Conservation (phyloP, 2,113 vertebrate species). For the cat (Felis catus) region F.catus_Fca126_mat1.0 CM031413.1:25809001-25809500, state of each 20-base stretch:
- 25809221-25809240: neutral
- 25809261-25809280: neutral
- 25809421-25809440: neutral
- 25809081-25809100: neutral
- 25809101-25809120: neutral
- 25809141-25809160: neutral
- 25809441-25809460: neutral
- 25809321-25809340: constrained; percentile 43
- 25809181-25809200: neutral
- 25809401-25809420: constrained; percentile 24
- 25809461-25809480: too few relatives aligned
- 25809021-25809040: neutral
- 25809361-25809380: constrained; percentile 8
- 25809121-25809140: neutral
- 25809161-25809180: neutral
- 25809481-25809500: too few relatives aligned
- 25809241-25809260: neutral
- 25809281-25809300: neutral
- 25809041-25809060: neutral
- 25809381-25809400: constrained; percentile 1
- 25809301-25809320: neutral
- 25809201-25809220: neutral
- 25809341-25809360: neutral
- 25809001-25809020: neutral
- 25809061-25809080: neutral